These are phyloP conservation scores for Endotricha flammealis DNA, from an alignment of 2,888 invertebrate species.

Conservation along the genomic window DNA sequence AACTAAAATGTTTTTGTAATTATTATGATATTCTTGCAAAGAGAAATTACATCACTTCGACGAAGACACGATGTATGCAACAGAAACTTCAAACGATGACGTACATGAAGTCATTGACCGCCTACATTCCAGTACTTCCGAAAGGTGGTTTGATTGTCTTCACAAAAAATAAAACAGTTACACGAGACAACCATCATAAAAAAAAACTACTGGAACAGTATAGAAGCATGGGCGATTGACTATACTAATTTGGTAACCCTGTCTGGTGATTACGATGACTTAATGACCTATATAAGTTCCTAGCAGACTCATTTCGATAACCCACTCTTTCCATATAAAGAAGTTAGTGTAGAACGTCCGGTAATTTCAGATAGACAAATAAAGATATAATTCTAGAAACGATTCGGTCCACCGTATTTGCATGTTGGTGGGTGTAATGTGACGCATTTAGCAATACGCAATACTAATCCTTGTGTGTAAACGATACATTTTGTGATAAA, in stretches of 20 bases:
- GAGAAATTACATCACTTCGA: too few relatives aligned
- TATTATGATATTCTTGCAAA: too few relatives aligned
- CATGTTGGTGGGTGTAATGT: conserved; percentile 46
- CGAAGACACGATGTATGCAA: too few relatives aligned
- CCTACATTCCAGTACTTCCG: conserved; percentile 8
- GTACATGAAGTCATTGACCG: conserved; percentile 31
- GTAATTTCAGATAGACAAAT: conserved; percentile 35
- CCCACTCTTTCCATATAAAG: too few relatives aligned
- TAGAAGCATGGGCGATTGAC: background rate
- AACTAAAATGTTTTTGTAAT: too few relatives aligned
- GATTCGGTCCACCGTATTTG: conserved; percentile 37
- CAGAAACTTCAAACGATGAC: conserved; percentile 16
- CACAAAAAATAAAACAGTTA: conserved; percentile 5
- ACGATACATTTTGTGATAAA: conserved; percentile 47
- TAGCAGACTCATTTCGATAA: too few relatives aligned
- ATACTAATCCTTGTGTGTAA: conserved; percentile 40
- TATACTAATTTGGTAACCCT: background rate
- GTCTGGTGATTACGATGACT: background rate
- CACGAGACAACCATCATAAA: background rate
- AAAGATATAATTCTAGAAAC: conserved; percentile 33
- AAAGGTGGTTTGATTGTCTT: conserved; percentile 8
- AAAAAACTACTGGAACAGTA: background rate
- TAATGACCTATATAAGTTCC: conserved; percentile 12
- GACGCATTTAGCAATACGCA: conserved; percentile 39
- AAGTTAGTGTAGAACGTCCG: conserved; percentile 20